Percentiles rank a stretch among this genome's conserved stretches.
Conservation (phyloP, 2,888 invertebrate species). For the Caenorhabditis sinica region DNA sequence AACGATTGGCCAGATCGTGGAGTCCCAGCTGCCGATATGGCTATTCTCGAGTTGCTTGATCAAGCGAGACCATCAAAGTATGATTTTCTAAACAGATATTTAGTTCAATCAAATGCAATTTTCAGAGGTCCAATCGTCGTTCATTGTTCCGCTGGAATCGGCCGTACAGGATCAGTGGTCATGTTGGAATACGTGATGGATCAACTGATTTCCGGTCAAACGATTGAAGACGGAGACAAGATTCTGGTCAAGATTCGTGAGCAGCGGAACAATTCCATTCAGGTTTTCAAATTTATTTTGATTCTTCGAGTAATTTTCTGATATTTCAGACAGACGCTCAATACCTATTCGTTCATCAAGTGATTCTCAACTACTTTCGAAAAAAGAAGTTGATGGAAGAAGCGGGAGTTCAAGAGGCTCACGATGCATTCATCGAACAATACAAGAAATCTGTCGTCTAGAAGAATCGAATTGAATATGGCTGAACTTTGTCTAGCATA, state of each 20-base stretch:
- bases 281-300: constrained; percentile 11
- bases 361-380: constrained; percentile 64
- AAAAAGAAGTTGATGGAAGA: constrained; percentile 38
- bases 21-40: constrained; percentile 68
- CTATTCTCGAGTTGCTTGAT: constrained; percentile 65
- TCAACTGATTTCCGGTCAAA: constrained; percentile 57
- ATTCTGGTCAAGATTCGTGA: constrained; percentile 61
- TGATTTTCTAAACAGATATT: neutral
- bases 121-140: constrained; percentile 70
- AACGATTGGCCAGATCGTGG: constrained; percentile 71
- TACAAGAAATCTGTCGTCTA: constrained; percentile 30
- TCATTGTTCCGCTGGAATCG: constrained; percentile 78
- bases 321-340: constrained; percentile 59
- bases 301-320: neutral
- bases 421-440: constrained; percentile 11
- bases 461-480: neutral
- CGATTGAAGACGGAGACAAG: constrained; percentile 51
- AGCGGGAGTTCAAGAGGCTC: constrained; percentile 31
- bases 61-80: constrained; percentile 50
- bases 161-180: constrained; percentile 74
- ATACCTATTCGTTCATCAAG: constrained; percentile 67
- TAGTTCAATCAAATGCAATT: neutral
- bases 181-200: constrained; percentile 72
- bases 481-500: neutral
- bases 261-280: constrained; percentile 65